A percentile compares a stretch with the other conserved stretches of the same genome.
These are phyloP conservation scores for Xenentodon cancila DNA, from an alignment of 2,797 vertebrate genomes.

Conservation along the genomic window DNA sequence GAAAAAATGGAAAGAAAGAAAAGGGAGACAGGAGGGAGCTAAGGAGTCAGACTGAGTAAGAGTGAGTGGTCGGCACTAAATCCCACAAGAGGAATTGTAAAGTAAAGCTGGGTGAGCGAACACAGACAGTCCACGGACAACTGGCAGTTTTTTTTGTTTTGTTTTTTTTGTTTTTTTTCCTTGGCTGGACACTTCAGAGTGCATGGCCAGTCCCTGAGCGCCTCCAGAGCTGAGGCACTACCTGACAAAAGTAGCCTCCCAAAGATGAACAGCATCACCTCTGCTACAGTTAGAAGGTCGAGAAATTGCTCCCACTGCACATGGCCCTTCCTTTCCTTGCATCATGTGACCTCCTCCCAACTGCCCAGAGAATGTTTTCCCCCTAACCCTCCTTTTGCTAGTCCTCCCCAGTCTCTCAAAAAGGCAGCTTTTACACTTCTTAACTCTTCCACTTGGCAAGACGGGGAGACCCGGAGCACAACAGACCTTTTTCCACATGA, in stretches of 20 bases:
- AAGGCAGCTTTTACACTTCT: conserved; percentile 93
- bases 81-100: conserved; percentile 93
- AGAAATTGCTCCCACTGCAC: conserved; percentile 97
- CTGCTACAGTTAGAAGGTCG: conserved; percentile 91
- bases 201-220: conserved; percentile 89
- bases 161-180: not conserved
- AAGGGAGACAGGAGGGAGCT: conserved; percentile 50
- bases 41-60: conserved; percentile 80
- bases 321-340: conserved; percentile 69
- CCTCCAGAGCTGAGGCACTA: conserved; percentile 82
- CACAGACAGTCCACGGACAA: conserved; percentile 89
- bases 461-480: conserved; percentile 73
- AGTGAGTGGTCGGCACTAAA: conserved; percentile 86
- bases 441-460: conserved; percentile 87
- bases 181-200: conserved; percentile 87
- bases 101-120: conserved; percentile 95
- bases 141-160: conserved; percentile 80
- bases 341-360: conserved; percentile 85
- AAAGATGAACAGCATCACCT: conserved; percentile 97
- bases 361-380: conserved; percentile 64
- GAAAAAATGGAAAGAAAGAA: conserved; percentile 56
- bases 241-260: conserved; percentile 92
- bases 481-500: conserved; percentile 84
- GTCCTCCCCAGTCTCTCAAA: conserved; percentile 70
- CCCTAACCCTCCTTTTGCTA: conserved; percentile 14